A percentile compares a stretch with the other conserved stretches of the same genome.
These are phyloP conservation scores for Stichopus chloronotus DNA, from an alignment of 35 echinoderm and acorn worm species.

Conservation along the genomic window DNA sequence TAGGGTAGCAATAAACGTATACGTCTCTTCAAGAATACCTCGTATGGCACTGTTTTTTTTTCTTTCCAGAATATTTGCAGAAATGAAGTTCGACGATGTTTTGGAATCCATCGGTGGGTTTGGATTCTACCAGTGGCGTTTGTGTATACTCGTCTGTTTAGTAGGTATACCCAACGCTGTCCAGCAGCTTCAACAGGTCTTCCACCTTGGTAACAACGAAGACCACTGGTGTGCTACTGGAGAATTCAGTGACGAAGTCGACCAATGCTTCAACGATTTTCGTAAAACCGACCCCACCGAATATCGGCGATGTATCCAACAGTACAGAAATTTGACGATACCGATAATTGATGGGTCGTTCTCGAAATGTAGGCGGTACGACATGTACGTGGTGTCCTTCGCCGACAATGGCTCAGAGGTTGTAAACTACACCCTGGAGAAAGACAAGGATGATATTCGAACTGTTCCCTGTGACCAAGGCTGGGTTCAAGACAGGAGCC, in stretches of 20 bases:
- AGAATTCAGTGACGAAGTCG: background rate
- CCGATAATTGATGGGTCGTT: background rate
- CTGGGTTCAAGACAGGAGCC: background rate
- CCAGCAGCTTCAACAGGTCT: background rate
- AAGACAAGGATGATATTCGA: background rate
- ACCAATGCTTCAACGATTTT: background rate
- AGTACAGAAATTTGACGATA: background rate
- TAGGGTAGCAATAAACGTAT: too few species aligned
- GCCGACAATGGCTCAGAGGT: background rate
- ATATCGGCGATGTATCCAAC: background rate
- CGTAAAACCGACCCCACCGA: background rate
- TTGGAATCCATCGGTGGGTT: background rate
- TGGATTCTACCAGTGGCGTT: background rate
- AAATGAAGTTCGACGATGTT: background rate
- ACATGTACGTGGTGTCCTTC: background rate
- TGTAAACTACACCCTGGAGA: background rate
- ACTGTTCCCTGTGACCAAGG: background rate
- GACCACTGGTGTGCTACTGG: background rate
- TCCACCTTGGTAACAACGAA: background rate
- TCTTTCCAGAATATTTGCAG: too few species aligned
- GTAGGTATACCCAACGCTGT: background rate
- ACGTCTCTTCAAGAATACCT: too few species aligned
- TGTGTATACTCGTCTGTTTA: background rate
- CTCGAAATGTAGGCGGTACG: background rate
- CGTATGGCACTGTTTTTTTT: too few species aligned